Conservation (phyloP, 2,888 invertebrate genomes). For the Geotrupes spiniger region DNA sequence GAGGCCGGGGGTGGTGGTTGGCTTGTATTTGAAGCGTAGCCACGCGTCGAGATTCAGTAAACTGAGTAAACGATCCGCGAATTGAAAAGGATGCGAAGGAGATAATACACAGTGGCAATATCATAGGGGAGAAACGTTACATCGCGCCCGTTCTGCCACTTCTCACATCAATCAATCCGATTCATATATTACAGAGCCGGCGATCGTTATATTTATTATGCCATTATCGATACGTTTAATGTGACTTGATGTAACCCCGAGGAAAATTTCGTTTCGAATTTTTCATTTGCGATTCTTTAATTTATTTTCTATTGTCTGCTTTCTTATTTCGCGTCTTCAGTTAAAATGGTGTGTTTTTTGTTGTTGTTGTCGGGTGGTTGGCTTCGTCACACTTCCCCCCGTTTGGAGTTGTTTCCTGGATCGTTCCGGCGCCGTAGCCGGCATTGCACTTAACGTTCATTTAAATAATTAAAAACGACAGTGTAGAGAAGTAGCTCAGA, state of each 20-base stretch:
- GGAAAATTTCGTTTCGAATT: no score
- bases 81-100: conserved; percentile 38
- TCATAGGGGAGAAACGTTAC: conserved; percentile 21
- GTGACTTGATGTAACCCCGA: no score
- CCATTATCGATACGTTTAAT: no score
- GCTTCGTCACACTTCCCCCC: no score
- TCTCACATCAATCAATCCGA: conserved; percentile 36
- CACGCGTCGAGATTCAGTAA: conserved; percentile 43
- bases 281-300: no score
- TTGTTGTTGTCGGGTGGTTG: no score
- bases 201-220: no score
- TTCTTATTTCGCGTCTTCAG: no score
- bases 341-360: no score
- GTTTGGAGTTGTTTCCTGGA: not conserved
- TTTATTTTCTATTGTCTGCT: no score
- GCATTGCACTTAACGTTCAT: conserved; percentile 21
- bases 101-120: conserved; percentile 27
- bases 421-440: conserved; percentile 8
- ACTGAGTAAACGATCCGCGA: conserved; percentile 42
- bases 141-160: conserved; percentile 22
- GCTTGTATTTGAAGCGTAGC: conserved; percentile 31
- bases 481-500: conserved; percentile 23
- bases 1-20: conserved; percentile 10
- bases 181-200: conserved; percentile 24
- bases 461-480: conserved; percentile 28